Conservation (phyloP, 2,888 invertebrate genomes). For the Lithophane socia region DNA sequence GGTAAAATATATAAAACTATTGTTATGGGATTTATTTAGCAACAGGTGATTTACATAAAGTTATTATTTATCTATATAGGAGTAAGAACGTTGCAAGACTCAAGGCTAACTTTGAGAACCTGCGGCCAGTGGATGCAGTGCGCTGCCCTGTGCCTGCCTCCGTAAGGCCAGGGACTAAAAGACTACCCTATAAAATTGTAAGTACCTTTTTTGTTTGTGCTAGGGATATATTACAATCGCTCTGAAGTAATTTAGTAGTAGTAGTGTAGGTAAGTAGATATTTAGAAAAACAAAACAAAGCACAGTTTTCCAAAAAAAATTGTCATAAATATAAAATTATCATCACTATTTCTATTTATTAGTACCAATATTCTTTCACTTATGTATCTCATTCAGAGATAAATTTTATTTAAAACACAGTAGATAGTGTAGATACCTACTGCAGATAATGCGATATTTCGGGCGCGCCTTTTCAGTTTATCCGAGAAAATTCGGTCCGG, state of each 20-base stretch:
- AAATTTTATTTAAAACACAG: not conserved
- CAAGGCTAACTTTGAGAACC: constrained; percentile 19
- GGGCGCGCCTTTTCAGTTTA: not conserved
- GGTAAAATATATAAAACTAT: not conserved
- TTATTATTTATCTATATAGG: not conserved
- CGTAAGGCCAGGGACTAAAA: constrained; percentile 3
- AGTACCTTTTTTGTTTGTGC: not conserved
- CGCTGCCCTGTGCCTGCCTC: constrained; percentile 24
- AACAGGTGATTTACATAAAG: not conserved
- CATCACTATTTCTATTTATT: not conserved
- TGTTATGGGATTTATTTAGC: not conserved
- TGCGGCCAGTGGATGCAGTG: not conserved
- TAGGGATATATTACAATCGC: not conserved
- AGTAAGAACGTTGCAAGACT: constrained; percentile 35
- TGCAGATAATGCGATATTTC: constrained; percentile 6
- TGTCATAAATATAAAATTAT: too few relatives aligned
- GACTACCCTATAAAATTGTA: not conserved
- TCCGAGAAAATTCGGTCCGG: constrained; percentile 9
- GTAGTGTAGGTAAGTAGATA: not conserved
- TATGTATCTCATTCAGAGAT: not conserved
- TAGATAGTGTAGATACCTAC: not conserved
- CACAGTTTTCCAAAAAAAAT: too few relatives aligned
- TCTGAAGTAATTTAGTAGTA: not conserved
- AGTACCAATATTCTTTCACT: not conserved
- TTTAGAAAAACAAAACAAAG: constrained; percentile 3